Conservation (phyloP, 1,140 invertebrate species). For the Aricia agestis region DNA sequence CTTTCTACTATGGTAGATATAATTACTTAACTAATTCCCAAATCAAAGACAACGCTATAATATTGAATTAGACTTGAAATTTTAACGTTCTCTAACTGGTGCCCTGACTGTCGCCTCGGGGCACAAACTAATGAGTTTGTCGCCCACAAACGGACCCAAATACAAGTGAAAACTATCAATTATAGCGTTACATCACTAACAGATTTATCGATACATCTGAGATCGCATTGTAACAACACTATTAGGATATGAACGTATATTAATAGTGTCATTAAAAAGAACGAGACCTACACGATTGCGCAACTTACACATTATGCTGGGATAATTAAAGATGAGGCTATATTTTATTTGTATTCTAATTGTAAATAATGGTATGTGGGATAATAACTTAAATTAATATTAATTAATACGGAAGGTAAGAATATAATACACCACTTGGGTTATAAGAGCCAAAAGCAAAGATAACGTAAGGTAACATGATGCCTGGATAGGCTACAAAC, state of each 20-base stretch:
- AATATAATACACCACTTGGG: no score
- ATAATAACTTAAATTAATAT: no score
- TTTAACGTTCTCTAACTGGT: neutral
- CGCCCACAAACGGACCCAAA: constrained; percentile 6
- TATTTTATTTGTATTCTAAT: neutral
- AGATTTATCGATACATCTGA: constrained; percentile 9
- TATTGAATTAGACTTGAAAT: neutral
- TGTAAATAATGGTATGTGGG: no score
- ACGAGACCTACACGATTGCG: neutral
- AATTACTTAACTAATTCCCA: neutral
- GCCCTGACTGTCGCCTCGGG: neutral
- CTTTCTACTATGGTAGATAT: neutral
- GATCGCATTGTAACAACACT: constrained; percentile 15
- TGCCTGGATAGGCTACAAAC: no score
- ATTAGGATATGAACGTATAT: constrained; percentile 12
- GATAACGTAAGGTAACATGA: no score
- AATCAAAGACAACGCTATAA: neutral
- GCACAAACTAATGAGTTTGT: constrained; percentile 9
- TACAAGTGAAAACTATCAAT: constrained; percentile 15
- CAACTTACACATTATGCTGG: neutral
- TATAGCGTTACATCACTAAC: neutral
- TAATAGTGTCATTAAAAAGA: constrained; percentile 8
- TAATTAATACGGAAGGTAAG: no score
- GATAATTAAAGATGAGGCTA: neutral
- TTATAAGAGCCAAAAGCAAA: no score